Conservation (phyloP, 64 coral and sea anemone species). For the Astreopora myriophthalma region DNA sequence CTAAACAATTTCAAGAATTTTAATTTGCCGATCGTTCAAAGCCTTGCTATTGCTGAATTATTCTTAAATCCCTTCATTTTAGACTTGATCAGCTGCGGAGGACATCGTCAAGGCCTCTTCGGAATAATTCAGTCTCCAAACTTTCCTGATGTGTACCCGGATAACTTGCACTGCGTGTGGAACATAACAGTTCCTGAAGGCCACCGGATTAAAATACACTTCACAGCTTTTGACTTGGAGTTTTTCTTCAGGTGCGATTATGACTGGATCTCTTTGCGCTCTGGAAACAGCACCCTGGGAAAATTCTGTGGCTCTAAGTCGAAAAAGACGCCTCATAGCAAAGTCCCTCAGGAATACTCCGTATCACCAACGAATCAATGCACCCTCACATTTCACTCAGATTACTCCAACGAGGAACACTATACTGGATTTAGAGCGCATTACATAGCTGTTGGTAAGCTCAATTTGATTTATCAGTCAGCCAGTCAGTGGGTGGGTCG, state of each 20-base stretch:
- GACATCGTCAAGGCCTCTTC: slow-evolving; percentile 54
- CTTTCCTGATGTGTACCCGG: slow-evolving; percentile 62
- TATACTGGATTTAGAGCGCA: slow-evolving; percentile 81
- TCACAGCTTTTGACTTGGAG: slow-evolving; percentile 83
- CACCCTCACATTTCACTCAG: slow-evolving; percentile 72
- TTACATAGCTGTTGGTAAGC: slow-evolving; percentile 77
- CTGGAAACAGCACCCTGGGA: slow-evolving; percentile 60
- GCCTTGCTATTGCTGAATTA: too few relatives aligned
- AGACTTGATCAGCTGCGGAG: slow-evolving; percentile 38
- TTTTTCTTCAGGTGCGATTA: slow-evolving; percentile 86
- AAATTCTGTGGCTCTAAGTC: slow-evolving; percentile 66
- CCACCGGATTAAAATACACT: slow-evolving; percentile 48
- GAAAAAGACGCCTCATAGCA: background rate
- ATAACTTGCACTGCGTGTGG: slow-evolving; percentile 76
- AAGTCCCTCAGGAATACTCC: slow-evolving; percentile 3
- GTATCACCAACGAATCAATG: slow-evolving; percentile 80
- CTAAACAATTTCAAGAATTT: too few relatives aligned
- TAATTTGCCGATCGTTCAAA: too few relatives aligned
- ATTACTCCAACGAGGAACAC: slow-evolving; percentile 89
- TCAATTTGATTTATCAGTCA: background rate
- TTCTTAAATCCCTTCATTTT: too few relatives aligned
- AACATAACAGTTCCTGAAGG: slow-evolving; percentile 81
- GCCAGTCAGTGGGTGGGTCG: background rate
- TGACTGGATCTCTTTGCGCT: slow-evolving; percentile 79
- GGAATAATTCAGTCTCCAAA: slow-evolving; percentile 76